Evolutionary conservation across 2,797 vertebrate species (phyloP).

Genomic region (Urophycis tenuis): DNA sequence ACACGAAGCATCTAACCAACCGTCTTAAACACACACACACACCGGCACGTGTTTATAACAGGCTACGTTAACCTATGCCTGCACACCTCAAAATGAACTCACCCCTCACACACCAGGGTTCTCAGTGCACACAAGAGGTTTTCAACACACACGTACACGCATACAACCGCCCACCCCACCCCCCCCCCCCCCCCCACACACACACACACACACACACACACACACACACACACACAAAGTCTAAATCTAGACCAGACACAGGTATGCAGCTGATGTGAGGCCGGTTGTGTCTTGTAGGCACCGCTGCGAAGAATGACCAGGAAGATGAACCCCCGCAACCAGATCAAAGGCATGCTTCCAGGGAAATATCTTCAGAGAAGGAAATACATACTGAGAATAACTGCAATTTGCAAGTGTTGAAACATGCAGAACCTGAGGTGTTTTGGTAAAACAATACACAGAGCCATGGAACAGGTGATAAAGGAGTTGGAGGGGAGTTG

Average conservation of each 20-base stretch:
- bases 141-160: constrained; percentile 12
- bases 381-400: background rate
- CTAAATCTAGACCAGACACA: constrained; percentile 65
- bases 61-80: background rate
- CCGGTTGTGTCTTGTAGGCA: constrained; percentile 57
- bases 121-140: background rate
- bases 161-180: constrained; percentile 16
- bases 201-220: constrained; percentile 7
- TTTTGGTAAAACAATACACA: background rate
- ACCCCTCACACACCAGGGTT: constrained; percentile 3
- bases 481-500: background rate
- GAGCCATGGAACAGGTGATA: background rate
- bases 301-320: constrained; percentile 28
- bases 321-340: constrained; percentile 17
- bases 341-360: background rate
- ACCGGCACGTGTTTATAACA: constrained; percentile 12
- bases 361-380: background rate
- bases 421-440: background rate
- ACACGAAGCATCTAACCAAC: no score
- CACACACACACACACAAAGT: constrained; percentile 12
- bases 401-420: background rate
- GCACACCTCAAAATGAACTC: background rate
- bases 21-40: background rate
- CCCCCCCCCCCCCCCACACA: background rate
- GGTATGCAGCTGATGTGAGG: constrained; percentile 53